These are phyloP conservation scores for Calameuta idolon DNA, from an alignment of 2,888 invertebrate genomes.

Conservation along the genomic window DNA sequence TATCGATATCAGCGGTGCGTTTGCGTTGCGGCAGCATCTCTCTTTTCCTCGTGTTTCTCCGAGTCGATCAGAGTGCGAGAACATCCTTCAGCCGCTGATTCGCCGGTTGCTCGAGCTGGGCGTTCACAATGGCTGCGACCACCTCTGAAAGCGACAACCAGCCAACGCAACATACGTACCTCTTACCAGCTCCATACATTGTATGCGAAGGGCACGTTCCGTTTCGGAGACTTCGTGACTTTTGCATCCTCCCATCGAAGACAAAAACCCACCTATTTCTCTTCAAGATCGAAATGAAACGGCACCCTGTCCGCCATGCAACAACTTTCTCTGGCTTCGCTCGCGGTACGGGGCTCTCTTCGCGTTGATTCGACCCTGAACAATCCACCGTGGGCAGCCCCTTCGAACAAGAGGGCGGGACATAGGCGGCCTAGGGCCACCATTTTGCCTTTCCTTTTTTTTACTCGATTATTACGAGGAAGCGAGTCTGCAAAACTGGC, in stretches of 20 bases:
- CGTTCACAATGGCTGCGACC: background rate
- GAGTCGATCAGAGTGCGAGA: too few species aligned
- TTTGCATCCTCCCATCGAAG: too few species aligned
- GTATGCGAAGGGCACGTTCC: too few species aligned
- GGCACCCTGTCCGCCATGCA: too few species aligned
- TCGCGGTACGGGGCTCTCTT: background rate
- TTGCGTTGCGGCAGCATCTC: background rate
- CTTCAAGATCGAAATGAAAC: too few species aligned
- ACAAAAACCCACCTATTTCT: too few species aligned
- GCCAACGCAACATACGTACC: too few species aligned
- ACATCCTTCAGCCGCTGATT: background rate
- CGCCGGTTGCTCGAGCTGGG: background rate
- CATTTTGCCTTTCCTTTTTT: conserved; percentile 40
- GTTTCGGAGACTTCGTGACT: too few species aligned
- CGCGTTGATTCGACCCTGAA: conserved; percentile 10
- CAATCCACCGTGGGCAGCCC: background rate
- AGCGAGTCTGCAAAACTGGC: conserved; percentile 26
- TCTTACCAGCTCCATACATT: too few species aligned
- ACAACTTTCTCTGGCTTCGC: too few species aligned
- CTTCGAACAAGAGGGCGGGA: conserved; percentile 18
- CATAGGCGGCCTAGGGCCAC: conserved; percentile 28
- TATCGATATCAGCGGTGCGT: conserved; percentile 4
- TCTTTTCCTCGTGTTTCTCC: background rate
- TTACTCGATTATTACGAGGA: conserved; percentile 29
- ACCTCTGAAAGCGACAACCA: too few species aligned